Evolutionary conservation across 2,797 vertebrate species (phyloP).

Genomic region (Melopsittacus undulatus): DNA sequence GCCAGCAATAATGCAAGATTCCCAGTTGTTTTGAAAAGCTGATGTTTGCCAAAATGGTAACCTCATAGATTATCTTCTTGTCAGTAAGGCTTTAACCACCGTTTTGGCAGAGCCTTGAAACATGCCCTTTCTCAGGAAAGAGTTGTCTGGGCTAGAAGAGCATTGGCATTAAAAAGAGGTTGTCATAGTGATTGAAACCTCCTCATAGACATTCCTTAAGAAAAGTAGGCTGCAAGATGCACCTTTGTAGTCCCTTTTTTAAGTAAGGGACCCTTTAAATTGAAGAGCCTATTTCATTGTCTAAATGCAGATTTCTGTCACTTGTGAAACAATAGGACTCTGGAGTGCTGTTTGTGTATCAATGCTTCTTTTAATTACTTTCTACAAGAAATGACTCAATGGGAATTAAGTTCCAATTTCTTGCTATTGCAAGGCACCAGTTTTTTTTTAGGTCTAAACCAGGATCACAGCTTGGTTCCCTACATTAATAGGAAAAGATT

Average conservation of each 20-base stretch:
- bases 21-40: slow-evolving; percentile 22
- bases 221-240: slow-evolving; percentile 73
- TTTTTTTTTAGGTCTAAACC: slow-evolving; percentile 31
- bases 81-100: slow-evolving; percentile 64
- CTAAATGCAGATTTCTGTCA: slow-evolving; percentile 78
- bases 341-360: slow-evolving; percentile 73
- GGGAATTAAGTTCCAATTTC: slow-evolving; percentile 53
- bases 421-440: slow-evolving; percentile 1
- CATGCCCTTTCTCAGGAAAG: slow-evolving; percentile 74
- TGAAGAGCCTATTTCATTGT: slow-evolving; percentile 76
- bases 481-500: not conserved
- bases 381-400: slow-evolving; percentile 57
- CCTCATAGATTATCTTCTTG: slow-evolving; percentile 66
- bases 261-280: slow-evolving; percentile 75
- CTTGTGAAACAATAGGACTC: slow-evolving; percentile 72
- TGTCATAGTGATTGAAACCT: slow-evolving; percentile 76
- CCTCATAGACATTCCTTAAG: slow-evolving; percentile 73
- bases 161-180: slow-evolving; percentile 77
- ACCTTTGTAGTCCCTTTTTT: slow-evolving; percentile 75
- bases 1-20: slow-evolving; percentile 37
- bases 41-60: slow-evolving; percentile 64
- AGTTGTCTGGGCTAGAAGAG: slow-evolving; percentile 73
- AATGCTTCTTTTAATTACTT: slow-evolving; percentile 77
- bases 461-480: slow-evolving; percentile 13
- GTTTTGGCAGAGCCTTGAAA: slow-evolving; percentile 70